Conservation (phyloP, 2,797 vertebrate species). For the Enteromius fasciolatus region DNA sequence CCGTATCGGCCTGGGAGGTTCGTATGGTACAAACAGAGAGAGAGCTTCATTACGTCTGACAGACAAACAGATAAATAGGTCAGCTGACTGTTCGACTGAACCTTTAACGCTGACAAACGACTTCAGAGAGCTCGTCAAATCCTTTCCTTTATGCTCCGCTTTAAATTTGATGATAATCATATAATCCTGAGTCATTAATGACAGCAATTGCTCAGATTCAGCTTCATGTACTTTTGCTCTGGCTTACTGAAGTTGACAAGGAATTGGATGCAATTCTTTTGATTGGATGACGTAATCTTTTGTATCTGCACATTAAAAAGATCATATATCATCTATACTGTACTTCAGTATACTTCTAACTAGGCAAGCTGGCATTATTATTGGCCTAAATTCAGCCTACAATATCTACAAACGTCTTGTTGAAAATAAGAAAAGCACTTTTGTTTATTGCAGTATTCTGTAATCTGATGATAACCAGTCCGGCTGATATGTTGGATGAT, state of each 20-base stretch:
- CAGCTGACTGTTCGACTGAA: slow-evolving; percentile 52
- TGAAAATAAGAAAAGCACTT: background rate
- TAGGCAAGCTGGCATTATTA: background rate
- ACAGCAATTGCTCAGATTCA: slow-evolving; percentile 11
- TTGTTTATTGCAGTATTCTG: background rate
- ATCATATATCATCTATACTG: background rate
- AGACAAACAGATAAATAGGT: slow-evolving; percentile 54
- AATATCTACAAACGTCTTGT: background rate
- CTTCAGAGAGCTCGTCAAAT: background rate
- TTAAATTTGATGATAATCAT: slow-evolving; percentile 12
- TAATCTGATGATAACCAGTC: slow-evolving; percentile 1
- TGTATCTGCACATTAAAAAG: background rate
- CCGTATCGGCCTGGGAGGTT: background rate
- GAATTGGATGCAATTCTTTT: slow-evolving; percentile 23
- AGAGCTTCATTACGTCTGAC: slow-evolving; percentile 47
- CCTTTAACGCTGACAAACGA: slow-evolving; percentile 47
- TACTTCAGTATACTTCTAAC: background rate
- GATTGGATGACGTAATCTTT: background rate
- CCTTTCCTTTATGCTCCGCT: background rate
- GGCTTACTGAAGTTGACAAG: slow-evolving; percentile 31
- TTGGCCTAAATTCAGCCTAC: background rate
- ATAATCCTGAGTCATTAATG: background rate
- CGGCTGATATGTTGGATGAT: background rate
- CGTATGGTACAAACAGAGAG: background rate
- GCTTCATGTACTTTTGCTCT: background rate